phyloP scores from a whole-genome alignment of 2,797 vertebrate genomes.

The Synaphobranchus kaupii region DNA sequence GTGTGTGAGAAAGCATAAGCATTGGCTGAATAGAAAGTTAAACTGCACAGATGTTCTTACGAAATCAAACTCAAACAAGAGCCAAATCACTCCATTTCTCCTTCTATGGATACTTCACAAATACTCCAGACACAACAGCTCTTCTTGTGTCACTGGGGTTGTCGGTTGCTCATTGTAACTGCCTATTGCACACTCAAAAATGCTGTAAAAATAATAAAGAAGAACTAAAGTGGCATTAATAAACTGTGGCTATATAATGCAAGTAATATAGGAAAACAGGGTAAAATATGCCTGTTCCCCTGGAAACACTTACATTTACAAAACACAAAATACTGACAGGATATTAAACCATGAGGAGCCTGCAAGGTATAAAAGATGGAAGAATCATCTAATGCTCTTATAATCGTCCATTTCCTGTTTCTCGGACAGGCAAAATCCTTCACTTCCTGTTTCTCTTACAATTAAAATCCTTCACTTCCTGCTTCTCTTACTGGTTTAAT shows the following conservation, averaged over 20 bases:
- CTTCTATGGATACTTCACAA: not conserved
- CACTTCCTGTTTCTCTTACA: not conserved
- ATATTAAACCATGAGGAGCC: not conserved
- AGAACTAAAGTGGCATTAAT: not conserved
- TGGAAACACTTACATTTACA: not conserved
- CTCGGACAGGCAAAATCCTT: not conserved
- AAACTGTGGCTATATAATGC: not conserved
- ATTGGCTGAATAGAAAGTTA: not conserved
- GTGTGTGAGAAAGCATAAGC: not conserved
- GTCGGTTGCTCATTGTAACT: not conserved
- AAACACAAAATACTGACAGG: not conserved
- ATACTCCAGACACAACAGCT: not conserved
- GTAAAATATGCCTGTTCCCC: too few relatives aligned
- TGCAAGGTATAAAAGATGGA: not conserved
- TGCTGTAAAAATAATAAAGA: not conserved
- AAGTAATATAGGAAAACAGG: not conserved
- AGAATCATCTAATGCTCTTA: not conserved
- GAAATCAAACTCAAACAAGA: not conserved
- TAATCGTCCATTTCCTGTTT: slow-evolving; percentile 4
- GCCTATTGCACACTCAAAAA: not conserved
- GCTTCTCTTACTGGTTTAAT: not conserved
- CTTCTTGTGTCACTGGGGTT: not conserved
- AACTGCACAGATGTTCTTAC: not conserved
- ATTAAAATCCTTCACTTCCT: not conserved
- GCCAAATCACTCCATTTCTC: not conserved